Conservation (phyloP, 2,113 vertebrate genomes). For the Mormyrus lacerda region DNA sequence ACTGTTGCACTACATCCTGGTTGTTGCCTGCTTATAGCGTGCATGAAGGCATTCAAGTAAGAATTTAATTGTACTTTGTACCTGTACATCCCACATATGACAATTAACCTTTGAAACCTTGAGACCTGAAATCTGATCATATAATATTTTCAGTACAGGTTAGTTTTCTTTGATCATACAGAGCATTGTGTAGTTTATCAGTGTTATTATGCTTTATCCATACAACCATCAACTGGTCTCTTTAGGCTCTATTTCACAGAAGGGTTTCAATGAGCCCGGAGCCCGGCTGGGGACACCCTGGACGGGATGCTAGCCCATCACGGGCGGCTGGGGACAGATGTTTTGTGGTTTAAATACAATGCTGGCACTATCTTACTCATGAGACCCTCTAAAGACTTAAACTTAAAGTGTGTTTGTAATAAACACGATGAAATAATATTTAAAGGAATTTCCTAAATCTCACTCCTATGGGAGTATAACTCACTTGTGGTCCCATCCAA, state of each 20-base stretch:
- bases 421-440: background rate
- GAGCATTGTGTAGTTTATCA: background rate
- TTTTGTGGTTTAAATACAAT: background rate
- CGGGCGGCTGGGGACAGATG: background rate
- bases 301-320: too few relatives aligned
- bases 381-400: background rate
- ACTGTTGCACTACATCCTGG: too few relatives aligned
- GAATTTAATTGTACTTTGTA: too few relatives aligned
- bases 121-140: too few relatives aligned
- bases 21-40: too few relatives aligned
- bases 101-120: too few relatives aligned
- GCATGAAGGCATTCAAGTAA: too few relatives aligned
- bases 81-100: too few relatives aligned
- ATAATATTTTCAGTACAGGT: too few relatives aligned
- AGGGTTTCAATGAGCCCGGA: background rate
- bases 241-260: background rate
- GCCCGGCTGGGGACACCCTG: background rate
- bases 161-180: background rate
- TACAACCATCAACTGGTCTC: background rate
- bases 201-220: background rate
- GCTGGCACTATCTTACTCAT: background rate
- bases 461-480: background rate
- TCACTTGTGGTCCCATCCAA: background rate
- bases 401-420: background rate
- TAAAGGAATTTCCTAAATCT: background rate